These are phyloP conservation scores for Melipona bicolor DNA, from an alignment of 2,888 invertebrate genomes.

Conservation along the genomic window DNA sequence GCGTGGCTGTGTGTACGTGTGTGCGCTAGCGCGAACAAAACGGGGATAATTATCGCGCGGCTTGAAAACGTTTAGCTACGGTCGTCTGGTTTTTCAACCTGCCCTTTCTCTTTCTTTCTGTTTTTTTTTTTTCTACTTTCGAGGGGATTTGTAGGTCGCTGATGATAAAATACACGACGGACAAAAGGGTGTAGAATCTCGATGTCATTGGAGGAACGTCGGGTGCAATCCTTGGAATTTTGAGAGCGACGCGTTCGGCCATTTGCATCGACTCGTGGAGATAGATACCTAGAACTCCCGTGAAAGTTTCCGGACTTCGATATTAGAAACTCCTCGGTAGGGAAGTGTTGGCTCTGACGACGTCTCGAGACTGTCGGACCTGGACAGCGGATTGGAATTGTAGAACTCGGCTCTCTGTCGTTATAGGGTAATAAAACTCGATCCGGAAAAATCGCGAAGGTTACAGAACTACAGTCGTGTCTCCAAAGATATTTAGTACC, in stretches of 20 bases:
- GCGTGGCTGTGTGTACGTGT: background rate
- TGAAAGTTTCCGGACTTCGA: background rate
- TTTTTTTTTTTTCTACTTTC: too few relatives aligned
- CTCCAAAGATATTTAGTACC: background rate
- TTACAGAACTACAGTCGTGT: background rate
- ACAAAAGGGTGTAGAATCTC: background rate
- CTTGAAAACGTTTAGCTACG: conserved; percentile 40
- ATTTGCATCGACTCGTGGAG: background rate
- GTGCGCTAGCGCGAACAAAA: conserved; percentile 14
- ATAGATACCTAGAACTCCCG: background rate
- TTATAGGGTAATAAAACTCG: background rate
- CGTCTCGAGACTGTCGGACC: background rate
- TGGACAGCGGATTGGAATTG: too few relatives aligned
- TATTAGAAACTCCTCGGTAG: background rate
- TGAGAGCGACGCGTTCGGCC: background rate
- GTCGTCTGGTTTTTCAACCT: background rate
- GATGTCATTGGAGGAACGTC: too few relatives aligned
- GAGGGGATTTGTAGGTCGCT: background rate
- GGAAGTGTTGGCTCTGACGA: background rate
- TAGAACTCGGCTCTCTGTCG: background rate
- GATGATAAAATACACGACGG: background rate
- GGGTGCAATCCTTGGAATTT: background rate
- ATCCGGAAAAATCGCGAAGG: too few relatives aligned
- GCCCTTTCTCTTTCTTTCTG: too few relatives aligned
- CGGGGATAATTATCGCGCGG: conserved; percentile 45